These are phyloP conservation scores for Nesometra sesokonis DNA, from an alignment of 35 echinoderm and acorn worm genomes.

Conservation along the genomic window DNA sequence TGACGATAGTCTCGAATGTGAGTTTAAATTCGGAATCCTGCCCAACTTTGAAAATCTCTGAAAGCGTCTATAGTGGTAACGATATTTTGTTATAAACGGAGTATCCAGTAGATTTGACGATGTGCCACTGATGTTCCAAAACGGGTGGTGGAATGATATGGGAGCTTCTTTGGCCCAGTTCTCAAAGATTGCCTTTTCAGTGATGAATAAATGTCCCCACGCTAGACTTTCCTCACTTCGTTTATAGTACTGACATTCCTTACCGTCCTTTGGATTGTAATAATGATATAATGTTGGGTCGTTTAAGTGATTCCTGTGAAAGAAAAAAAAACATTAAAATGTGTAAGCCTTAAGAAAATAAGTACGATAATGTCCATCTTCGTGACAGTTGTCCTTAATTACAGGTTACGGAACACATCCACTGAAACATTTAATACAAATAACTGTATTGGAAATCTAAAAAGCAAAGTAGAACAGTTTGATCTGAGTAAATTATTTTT, in stretches of 20 bases:
- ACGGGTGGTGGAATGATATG: constrained; percentile 43
- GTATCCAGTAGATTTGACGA: too few relatives aligned
- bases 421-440: neutral
- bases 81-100: too few relatives aligned
- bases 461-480: too few relatives aligned
- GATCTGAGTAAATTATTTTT: too few relatives aligned
- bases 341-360: neutral
- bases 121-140: constrained; percentile 25
- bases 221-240: constrained; percentile 54
- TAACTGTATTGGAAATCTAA: too few relatives aligned
- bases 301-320: constrained; percentile 60
- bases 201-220: constrained; percentile 77
- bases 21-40: too few relatives aligned
- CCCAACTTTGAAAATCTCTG: too few relatives aligned
- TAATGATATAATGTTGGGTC: constrained; percentile 71
- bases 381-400: too few relatives aligned
- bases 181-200: constrained; percentile 80
- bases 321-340: neutral
- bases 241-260: constrained; percentile 70
- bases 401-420: neutral
- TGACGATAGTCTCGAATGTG: too few relatives aligned
- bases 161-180: constrained; percentile 62
- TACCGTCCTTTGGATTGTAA: constrained; percentile 29
- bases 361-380: neutral
- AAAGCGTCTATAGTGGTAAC: too few relatives aligned